Evolutionary conservation across 64 coral and sea anemone species (phyloP).

Genomic region (Porites lutea): DNA sequence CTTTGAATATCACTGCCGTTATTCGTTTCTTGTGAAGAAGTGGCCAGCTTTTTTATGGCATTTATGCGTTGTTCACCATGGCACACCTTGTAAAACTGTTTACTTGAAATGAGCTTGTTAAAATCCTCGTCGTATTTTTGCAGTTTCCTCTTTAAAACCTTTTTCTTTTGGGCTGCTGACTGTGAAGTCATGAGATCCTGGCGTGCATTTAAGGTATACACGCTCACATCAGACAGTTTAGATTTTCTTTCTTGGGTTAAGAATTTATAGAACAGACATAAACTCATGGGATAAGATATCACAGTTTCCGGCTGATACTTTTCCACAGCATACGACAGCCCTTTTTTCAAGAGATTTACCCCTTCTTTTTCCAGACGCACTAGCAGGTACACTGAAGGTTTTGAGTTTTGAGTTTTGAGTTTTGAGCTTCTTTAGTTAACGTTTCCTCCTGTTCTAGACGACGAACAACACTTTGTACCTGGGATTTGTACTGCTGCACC

Average conservation of each 20-base stretch:
- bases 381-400: constrained; percentile 37
- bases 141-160: constrained; percentile 36
- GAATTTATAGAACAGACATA: constrained; percentile 56
- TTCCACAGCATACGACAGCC: constrained; percentile 58
- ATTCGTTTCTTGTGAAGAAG: constrained; percentile 50
- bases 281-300: constrained; percentile 62
- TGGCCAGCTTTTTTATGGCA: constrained; percentile 20
- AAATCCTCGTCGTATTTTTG: constrained; percentile 59
- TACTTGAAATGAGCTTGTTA: constrained; percentile 30
- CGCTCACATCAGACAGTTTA: constrained; percentile 37
- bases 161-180: constrained; percentile 71
- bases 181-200: constrained; percentile 66
- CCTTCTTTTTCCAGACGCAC: constrained; percentile 57
- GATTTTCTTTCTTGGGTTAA: constrained; percentile 54
- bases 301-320: constrained; percentile 72
- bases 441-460: constrained; percentile 57
- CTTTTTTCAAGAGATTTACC: constrained; percentile 55
- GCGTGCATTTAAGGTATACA: constrained; percentile 42
- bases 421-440: constrained; percentile 1
- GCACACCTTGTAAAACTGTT: constrained; percentile 50
- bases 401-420: constrained; percentile 27
- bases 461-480: constrained; percentile 36
- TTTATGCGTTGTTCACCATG: constrained; percentile 53
- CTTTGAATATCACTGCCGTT: constrained; percentile 22
- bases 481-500: constrained; percentile 56